phyloP scores from a whole-genome alignment of 2,113 vertebrate species.

The Passerina amoena region DNA sequence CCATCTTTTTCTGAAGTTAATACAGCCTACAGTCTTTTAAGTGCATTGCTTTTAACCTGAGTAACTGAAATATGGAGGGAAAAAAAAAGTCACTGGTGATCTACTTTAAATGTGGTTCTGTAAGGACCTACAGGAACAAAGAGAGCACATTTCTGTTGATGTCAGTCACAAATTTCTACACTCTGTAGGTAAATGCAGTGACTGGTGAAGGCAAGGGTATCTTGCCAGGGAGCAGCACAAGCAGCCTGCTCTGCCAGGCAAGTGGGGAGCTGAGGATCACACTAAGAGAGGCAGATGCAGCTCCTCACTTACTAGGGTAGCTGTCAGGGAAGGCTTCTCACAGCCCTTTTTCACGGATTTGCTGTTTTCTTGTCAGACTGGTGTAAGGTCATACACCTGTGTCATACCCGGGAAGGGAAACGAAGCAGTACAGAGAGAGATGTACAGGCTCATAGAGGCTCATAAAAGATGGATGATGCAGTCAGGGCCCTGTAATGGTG shows the following conservation, averaged over 20 bases:
- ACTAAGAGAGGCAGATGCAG: background rate
- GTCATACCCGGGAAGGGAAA: fast-evolving
- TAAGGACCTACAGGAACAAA: background rate
- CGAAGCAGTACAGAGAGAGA: background rate
- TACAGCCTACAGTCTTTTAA: background rate
- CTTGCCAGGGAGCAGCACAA: background rate
- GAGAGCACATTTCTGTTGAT: background rate
- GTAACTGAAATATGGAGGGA: background rate
- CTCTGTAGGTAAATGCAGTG: background rate
- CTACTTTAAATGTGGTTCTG: background rate
- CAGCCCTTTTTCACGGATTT: background rate
- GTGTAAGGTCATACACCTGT: background rate
- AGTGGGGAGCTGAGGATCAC: background rate
- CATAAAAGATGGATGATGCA: background rate
- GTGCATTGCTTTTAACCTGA: background rate
- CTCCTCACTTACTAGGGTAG: background rate
- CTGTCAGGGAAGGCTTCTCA: background rate
- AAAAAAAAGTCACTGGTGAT: background rate
- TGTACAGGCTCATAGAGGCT: background rate
- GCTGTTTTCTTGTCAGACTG: background rate
- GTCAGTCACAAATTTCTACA: background rate
- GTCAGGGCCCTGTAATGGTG: background rate
- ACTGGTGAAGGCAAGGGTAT: background rate
- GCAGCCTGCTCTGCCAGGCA: background rate
- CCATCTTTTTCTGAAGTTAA: background rate